Evolutionary conservation across 2,113 vertebrate genomes (phyloP), one percentile per base, ranked within the genome.

Genomic region (Drymodes brunneopygia): DNA sequence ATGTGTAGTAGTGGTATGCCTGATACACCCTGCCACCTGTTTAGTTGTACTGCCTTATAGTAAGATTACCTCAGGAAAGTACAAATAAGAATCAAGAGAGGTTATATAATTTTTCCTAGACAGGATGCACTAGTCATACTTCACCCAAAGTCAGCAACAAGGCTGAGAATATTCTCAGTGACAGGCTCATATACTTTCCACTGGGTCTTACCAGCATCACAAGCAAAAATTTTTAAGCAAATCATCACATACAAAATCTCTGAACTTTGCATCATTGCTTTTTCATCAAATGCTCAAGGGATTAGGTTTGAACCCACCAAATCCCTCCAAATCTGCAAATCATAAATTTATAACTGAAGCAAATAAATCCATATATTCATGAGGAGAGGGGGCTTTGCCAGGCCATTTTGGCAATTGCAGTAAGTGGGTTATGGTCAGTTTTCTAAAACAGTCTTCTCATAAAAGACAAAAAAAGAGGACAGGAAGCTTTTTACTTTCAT

Each of bases 261-360:
- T 95, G 93, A 81, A 73, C 47, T 89, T 90, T 75, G 58, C 66
- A 94, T 95, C 78, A 94, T 54, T 90, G 66, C 20, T 87, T 94
- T 91, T 82, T 95, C 78, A 85, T 85, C 78, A 89, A 53, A 88
- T 94, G 58, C 84, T 90, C 33, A 1, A 95, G 66, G 50, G 89
- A 87, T 92, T 82, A 75, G 53, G 27, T 65, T 75, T 75, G 84
- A 86, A 95, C 70, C 33, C 3, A 9, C 66, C 66, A 95, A 94
- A 91, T 97, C 73, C 77, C 19, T 88, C 78, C 50, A 81, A 94
- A 47, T 96, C 95, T 95, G 73, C 65, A 82, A 95, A 90, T 89
- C 84, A 73, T 88, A 91, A 92, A 95, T 94, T 85, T 58, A 27
- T 91, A 86, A 81, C 80, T 64, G 47, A 45, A 81, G 60, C 40